Evolutionary conservation across 2,888 invertebrate species (phyloP).

Genomic region (Sycophila texana): DNA sequence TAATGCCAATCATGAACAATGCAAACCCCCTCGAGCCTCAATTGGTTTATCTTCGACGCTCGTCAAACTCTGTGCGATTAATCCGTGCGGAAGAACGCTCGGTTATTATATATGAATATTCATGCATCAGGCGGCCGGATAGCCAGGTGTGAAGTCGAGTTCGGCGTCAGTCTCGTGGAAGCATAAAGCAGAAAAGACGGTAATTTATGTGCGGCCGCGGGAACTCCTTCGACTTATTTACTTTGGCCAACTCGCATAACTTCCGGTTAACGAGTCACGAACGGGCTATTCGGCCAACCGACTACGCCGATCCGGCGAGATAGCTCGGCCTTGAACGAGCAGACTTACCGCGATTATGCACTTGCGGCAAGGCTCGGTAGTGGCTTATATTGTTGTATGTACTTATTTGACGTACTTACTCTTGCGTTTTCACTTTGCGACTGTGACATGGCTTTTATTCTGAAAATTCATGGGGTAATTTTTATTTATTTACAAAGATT

Average conservation of each 20-base stretch:
- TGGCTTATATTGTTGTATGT: too few relatives aligned
- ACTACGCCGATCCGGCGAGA: constrained; percentile 16
- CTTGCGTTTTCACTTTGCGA: too few relatives aligned
- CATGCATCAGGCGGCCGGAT: too few relatives aligned
- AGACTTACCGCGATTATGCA: constrained; percentile 32
- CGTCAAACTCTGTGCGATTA: background rate
- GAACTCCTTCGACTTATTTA: constrained; percentile 50
- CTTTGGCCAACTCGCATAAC: constrained; percentile 58
- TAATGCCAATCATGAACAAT: too few relatives aligned
- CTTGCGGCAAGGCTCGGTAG: constrained; percentile 15
- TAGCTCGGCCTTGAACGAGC: background rate
- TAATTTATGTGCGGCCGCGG: constrained; percentile 45
- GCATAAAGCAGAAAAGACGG: background rate
- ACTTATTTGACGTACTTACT: background rate
- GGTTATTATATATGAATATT: too few relatives aligned
- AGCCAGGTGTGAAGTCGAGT: too few relatives aligned
- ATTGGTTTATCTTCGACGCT: background rate
- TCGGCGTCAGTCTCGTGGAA: background rate
- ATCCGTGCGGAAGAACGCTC: too few relatives aligned
- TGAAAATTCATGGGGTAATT: too few relatives aligned
- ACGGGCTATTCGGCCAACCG: constrained; percentile 34
- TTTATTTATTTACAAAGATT: too few relatives aligned
- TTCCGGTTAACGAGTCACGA: constrained; percentile 59
- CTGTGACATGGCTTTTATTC: too few relatives aligned
- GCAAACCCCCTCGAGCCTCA: too few relatives aligned